Evolutionary conservation across 2,888 invertebrate genomes (phyloP), one percentile per base, ranked within the genome.

Genomic region (Coremacera marginata): DNA sequence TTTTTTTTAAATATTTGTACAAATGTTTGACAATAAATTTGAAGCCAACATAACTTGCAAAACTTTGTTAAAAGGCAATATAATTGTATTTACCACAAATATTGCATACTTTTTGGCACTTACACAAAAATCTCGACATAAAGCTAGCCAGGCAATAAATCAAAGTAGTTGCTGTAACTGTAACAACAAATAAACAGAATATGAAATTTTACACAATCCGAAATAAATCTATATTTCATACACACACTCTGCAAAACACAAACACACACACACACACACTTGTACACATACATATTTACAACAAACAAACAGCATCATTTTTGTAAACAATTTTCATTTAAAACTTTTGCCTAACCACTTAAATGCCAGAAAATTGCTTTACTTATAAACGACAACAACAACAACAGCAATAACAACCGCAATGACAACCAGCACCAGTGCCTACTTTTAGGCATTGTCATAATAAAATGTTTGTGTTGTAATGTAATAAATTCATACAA

Each of bases 311-410:
- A 60, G 14, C 27, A 25, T 25, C 16, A 67, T 9, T 37, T 67
- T 67, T 44, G 19, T 14, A 19, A 67, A 67, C 67, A 67, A 67
- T 67, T 67, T 67, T 44, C 67, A 67, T 67, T 67, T 44, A 67
- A 44, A 67, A 67, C 44, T 67, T 67, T 34, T 67, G 44, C 67
- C 37, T 22, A 67, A 22, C 67, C 67, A 67, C 49, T 67, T 67
- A 37, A 67, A 67, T 67, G 44, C 9, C 67, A 67, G 37, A 49
- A 67, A 67, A 67, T 67, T 67, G 67, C 67, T 25, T 67, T 49
- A 67, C 37, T 67, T 67, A 67, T 22, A 22, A 37, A 60, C 57
- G n/a, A 57, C 11, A 60, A 60, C 60, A 60, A 22, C 27, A 60
- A 60, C 60, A 60, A 27, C 22, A 25, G 11, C 2, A 60, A 60